Conservation (phyloP, 2,797 vertebrate genomes). For the Glossophaga mutica region DNA sequence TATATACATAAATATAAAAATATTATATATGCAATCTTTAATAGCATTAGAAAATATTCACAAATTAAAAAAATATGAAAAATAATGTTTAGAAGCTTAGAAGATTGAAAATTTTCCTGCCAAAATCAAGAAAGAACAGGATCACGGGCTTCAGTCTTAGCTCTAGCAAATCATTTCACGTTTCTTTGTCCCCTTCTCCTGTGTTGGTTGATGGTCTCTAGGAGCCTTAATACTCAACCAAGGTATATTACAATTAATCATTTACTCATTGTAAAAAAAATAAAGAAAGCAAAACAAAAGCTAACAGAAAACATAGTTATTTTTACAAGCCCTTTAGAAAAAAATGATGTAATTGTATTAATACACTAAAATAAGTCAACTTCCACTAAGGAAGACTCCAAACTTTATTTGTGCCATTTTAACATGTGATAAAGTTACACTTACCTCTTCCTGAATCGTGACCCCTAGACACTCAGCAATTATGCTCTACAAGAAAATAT, state of each 20-base stretch:
- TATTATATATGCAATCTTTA: background rate
- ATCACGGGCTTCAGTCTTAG: background rate
- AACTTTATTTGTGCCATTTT: background rate
- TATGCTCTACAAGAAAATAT: accelerated
- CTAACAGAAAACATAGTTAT: background rate
- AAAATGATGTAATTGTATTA: background rate
- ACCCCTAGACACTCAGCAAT: background rate
- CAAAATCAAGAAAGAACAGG: background rate
- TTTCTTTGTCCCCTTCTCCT: too few species aligned
- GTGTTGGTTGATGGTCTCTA: accelerated
- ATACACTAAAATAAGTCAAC: background rate
- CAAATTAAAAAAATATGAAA: background rate
- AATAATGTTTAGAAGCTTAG: background rate
- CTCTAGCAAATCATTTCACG: accelerated
- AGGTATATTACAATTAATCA: background rate
- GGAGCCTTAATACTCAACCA: accelerated
- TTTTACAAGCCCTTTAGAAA: background rate
- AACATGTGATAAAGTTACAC: background rate
- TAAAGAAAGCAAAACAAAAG: background rate
- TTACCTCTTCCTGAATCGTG: too few species aligned
- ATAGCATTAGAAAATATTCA: background rate
- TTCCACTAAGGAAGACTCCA: background rate
- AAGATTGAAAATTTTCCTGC: background rate
- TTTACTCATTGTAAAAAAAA: background rate
- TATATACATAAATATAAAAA: too few species aligned